A percentile compares a stretch with the other conserved stretches of the same genome.
These are phyloP conservation scores for Cosmia pyralina DNA, from an alignment of 2,888 invertebrate genomes.

Conservation along the genomic window DNA sequence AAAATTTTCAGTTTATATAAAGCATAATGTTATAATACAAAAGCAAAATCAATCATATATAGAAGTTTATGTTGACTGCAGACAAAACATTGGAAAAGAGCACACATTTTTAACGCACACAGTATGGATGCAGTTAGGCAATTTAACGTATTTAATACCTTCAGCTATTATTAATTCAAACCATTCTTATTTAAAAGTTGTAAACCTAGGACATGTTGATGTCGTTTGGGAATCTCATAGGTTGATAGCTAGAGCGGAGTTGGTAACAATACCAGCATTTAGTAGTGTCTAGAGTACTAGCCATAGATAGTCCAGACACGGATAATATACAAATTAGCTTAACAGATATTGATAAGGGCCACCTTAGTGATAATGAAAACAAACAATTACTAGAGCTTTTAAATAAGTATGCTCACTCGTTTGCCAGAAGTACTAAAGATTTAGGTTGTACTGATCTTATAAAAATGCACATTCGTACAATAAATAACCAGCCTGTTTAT, in stretches of 20 bases:
- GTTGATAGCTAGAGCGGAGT: conserved; percentile 5
- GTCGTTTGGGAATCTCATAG: neutral
- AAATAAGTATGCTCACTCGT: conserved; percentile 13
- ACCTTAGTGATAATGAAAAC: conserved; percentile 6
- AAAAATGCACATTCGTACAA: conserved; percentile 21
- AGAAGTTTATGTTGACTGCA: no score
- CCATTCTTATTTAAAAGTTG: neutral
- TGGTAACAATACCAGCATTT: conserved; percentile 2
- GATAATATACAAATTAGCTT: conserved; percentile 1
- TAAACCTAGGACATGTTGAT: neutral
- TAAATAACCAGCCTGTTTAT: conserved; percentile 9
- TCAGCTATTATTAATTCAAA: conserved; percentile 1
- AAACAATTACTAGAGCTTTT: conserved; percentile 18
- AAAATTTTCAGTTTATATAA: neutral
- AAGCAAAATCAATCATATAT: no score
- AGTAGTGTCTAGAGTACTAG: conserved; percentile 2
- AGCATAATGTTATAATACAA: no score
- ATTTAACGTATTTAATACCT: neutral
- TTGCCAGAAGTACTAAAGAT: conserved; percentile 7
- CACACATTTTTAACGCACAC: no score
- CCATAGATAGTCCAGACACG: neutral
- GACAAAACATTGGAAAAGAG: no score
- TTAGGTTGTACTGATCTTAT: neutral
- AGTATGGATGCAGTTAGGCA: no score
- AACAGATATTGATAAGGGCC: conserved; percentile 14